Percentiles rank a stretch among this genome's conserved stretches.
Conservation (phyloP, 2,888 invertebrate genomes). For the Agrotis exclamationis region DNA sequence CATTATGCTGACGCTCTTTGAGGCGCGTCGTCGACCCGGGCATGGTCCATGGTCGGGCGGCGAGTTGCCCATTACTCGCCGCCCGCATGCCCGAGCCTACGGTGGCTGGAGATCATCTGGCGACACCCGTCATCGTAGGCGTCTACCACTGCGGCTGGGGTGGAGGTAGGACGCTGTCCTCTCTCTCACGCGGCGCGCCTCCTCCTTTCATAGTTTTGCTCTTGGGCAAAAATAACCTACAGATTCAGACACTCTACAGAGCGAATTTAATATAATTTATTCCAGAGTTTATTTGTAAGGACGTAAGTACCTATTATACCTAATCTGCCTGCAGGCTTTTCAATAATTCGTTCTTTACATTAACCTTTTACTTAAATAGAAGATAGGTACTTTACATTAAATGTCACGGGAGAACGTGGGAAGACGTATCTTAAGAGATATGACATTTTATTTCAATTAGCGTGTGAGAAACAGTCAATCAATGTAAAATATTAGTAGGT, state of each 20-base stretch:
- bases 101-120: too few species aligned
- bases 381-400: background rate
- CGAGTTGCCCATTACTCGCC: too few species aligned
- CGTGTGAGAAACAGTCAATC: background rate
- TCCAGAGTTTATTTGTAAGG: background rate
- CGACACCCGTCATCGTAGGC: too few species aligned
- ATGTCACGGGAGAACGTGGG: background rate
- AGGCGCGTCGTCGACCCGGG: too few species aligned
- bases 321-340: background rate
- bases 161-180: too few species aligned
- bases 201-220: background rate
- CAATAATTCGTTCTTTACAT: background rate
- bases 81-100: too few species aligned
- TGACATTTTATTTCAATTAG: background rate
- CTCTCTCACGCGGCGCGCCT: too few species aligned
- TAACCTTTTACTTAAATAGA: background rate
- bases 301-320: background rate
- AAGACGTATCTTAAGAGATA: background rate
- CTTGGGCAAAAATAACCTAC: constrained; percentile 2
- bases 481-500: too few species aligned
- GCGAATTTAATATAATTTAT: background rate
- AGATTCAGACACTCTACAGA: too few species aligned
- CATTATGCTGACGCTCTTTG: too few species aligned
- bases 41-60: too few species aligned
- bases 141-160: too few species aligned